Base-by-base conservation (phyloP, 2,888 invertebrate genomes). In the Sminthurinus aureus region DNA sequence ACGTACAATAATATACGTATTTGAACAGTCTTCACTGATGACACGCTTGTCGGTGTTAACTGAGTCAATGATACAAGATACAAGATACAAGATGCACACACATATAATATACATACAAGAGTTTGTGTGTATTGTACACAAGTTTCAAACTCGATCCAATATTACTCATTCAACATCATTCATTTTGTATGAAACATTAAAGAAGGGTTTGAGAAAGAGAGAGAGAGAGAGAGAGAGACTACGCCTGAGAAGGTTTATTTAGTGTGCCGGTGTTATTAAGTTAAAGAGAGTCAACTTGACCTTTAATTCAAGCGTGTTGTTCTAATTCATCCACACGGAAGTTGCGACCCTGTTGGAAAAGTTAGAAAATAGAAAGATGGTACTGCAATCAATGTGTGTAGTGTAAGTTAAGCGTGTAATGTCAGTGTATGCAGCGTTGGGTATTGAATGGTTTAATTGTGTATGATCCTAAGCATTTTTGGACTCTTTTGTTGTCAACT, bases 291-390 rank as follows among this genome's bases (percentile, higher is more conserved):
- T 74, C 26, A 74, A 74, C 50, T 75, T 58, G 77, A 77, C 77
- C 77, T 77, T 77, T 77, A 77, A 77, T 77, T 77, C 77, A 77
- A 77, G 77, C 77, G 58, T 77, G 38, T 77, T 77, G 77, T 58
- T 77, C 77, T 77, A 77, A 77, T 77, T 77, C 58, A 58, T 77
- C 38, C 38, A 58, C 77, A 77, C 79, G 79, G 79, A 79, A 79
- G 79, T 79, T 79, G 79, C 67, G 79, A 79, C 79, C 79, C 38
- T 79, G 66, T 79, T 67, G 66, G 38, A 38, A 38, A 38, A 38
- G 38, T 77, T 26, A 4, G 8, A 79, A 67, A 64, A 78, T 6
- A 73, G 50, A 73, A n/a, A 38, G 26, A 18, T 26, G 26, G 12
- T 67, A n/a, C n/a, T 67, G 8, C 67, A 67, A 66, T 66, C 67